phyloP scores from a whole-genome alignment of 92 coral and sea anemone genomes.

The Porites cylindrica region DNA sequence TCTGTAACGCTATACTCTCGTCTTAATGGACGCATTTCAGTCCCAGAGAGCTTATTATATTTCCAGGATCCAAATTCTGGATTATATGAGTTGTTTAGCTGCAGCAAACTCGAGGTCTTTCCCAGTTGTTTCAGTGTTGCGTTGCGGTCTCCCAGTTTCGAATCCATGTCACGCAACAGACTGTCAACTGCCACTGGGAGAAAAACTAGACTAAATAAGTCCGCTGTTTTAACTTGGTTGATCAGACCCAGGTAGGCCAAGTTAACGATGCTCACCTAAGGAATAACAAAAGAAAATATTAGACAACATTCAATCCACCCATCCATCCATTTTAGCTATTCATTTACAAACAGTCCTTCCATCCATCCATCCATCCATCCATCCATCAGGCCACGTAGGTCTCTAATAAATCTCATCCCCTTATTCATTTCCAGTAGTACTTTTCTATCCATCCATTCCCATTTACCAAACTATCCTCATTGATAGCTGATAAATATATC shows the following conservation, averaged over 20 bases:
- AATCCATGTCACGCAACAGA: conserved; percentile 46
- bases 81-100: background rate
- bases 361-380: too few relatives aligned
- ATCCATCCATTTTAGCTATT: background rate
- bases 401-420: too few relatives aligned
- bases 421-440: too few relatives aligned
- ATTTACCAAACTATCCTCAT: too few relatives aligned
- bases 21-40: background rate
- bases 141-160: conserved; percentile 30
- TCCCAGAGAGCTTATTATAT: background rate
- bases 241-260: conserved; percentile 71
- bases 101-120: conserved; percentile 1
- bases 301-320: background rate
- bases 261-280: conserved; percentile 74
- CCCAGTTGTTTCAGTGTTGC: conserved; percentile 67
- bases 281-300: background rate
- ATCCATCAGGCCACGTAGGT: too few relatives aligned
- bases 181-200: conserved; percentile 47
- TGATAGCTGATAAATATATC: too few relatives aligned
- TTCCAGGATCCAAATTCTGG: conserved; percentile 85
- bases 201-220: conserved; percentile 47
- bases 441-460: too few relatives aligned
- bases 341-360: background rate
- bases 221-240: conserved; percentile 63
- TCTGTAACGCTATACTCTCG: background rate